Base-by-base conservation (phyloP, 2,113 vertebrate species). In the Gadus macrocephalus region DNA sequence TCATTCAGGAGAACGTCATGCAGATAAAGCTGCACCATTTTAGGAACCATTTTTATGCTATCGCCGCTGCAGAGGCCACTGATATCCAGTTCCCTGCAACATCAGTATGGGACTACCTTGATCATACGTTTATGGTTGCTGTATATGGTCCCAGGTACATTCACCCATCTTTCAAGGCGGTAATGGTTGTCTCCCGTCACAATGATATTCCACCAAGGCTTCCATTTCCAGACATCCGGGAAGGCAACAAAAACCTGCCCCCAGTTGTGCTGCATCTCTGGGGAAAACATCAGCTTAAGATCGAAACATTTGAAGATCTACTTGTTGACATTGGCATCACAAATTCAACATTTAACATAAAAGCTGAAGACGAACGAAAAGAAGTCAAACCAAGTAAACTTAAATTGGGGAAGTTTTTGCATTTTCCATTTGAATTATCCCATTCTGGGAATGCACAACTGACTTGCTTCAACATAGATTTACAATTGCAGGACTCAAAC, bases 101-200 rank as follows among this genome's bases (percentile, higher is more conserved):
- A 42, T 95, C 92, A 15, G 85, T 93, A 2, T 93, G 92, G 92
- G 91, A 93, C 85, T 91, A 91, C 83, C 90, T 83, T 71, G 92
- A 95, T 1, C 94, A 94, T 74, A 91, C 82, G n/a, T 83, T 93
- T 42, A 96, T 94, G 0, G 65, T 98, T 19, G 96, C 95, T 49
- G 86, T 98, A 82, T 99, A 98, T 79, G 97, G 97, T 53, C 97
- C 96, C 71, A 96, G 94, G 82, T 91, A 95, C 78, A 95, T 97
- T 76, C 97, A 98, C 78, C 96, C 96, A 3, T 94, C 91, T 66
- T 96, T 99, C 80, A 97, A 95, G 72, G 86, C 88, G 19, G 86
- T 98, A 71, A 86, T 95, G 74, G 91, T 93, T 16, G 78, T 97
- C 62, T 96, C 94, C 72, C 92, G 93, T 81, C 95, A 99, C 58